Evolutionary conservation across 2,113 vertebrate species (phyloP).

Genomic region (Mesitornis unicolor): DNA sequence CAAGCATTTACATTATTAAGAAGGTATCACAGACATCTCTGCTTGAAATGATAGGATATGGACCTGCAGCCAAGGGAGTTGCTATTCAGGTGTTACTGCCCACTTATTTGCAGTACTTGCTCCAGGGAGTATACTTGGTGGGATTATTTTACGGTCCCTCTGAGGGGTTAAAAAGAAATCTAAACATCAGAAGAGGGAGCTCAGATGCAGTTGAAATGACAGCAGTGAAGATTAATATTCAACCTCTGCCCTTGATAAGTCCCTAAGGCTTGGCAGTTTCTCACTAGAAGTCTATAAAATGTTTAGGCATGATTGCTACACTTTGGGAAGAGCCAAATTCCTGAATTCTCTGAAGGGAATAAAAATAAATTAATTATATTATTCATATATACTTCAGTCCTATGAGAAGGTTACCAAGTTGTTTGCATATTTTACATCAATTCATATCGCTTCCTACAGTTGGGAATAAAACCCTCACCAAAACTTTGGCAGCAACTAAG

Average conservation of each 20-base stretch:
- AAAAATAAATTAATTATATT: slow-evolving; percentile 19
- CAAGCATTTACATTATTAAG: background rate
- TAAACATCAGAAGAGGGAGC: slow-evolving; percentile 41
- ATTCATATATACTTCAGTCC: slow-evolving; percentile 21
- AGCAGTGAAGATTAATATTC: slow-evolving; percentile 51
- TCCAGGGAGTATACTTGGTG: background rate
- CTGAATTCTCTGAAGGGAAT: slow-evolving; percentile 20
- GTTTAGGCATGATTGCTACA: slow-evolving; percentile 57
- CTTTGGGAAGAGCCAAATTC: slow-evolving; percentile 40
- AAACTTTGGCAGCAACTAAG: slow-evolving; percentile 62
- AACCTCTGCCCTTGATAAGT: slow-evolving; percentile 54
- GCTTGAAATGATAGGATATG: background rate
- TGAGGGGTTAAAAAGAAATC: slow-evolving; percentile 50
- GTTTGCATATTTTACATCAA: slow-evolving; percentile 60
- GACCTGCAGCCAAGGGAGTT: background rate
- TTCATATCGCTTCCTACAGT: slow-evolving; percentile 44
- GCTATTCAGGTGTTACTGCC: background rate
- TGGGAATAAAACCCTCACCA: slow-evolving; percentile 65
- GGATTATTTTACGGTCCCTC: background rate
- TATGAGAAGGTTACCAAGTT: background rate
- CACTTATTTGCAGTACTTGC: background rate
- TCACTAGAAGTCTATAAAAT: slow-evolving; percentile 56
- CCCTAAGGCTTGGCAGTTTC: slow-evolving; percentile 57
- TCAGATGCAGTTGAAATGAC: slow-evolving; percentile 53
- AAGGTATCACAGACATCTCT: background rate